Evolutionary conservation across 2,888 invertebrate species (phyloP), one percentile per base, ranked within the genome.

Genomic region (Vanessa cardui): DNA sequence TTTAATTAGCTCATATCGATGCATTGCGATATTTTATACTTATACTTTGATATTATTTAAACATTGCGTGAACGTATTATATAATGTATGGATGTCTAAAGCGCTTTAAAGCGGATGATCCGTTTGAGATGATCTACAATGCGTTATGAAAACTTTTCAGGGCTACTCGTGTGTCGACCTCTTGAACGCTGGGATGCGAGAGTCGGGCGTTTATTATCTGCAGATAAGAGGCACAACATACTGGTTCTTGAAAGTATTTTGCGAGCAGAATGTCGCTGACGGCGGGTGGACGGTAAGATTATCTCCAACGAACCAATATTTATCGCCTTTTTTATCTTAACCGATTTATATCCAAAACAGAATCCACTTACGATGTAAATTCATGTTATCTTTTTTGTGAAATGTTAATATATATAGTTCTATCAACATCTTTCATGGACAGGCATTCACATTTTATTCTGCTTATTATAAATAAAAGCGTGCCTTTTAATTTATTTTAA

Each of bases 181-280:
- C 58, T 89, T 96, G 73, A 96, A 96, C 80, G 97, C 96, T 52
- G 98, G 98, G 39, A 97, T 97, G 96, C 93, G 96, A 71, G 96
- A 97, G 77, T 97, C 96, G 21, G 97, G 97, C 31, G 96, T 98
- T 0, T 98, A 97, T 87, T 98, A 98, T 83, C 92, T 98, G 65
- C 97, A 97, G 93, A 98, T 98, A 77, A 94, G 97, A 69, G 98
- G 98, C 49, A 98, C 97, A 6, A 97, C 97, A 1, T 98, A 97
- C 89, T 98, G 98, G 97, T 98, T 97, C 93, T 93, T 98, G 73
- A 97, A 97, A 85, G 98, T 98, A 20, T 98, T 94, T 88, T 98
- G 98, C 85, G 98, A 98, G 81, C 98, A 98, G 86, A 96, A 96
- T 82, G 93, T 96, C 16, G 95, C 97, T 46, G 98, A 98, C 79